A percentile compares a stretch with the other conserved stretches of the same genome.
These are phyloP conservation scores for Nebria ingens DNA, from an alignment of 1,140 invertebrate genomes.

Conservation along the genomic window DNA sequence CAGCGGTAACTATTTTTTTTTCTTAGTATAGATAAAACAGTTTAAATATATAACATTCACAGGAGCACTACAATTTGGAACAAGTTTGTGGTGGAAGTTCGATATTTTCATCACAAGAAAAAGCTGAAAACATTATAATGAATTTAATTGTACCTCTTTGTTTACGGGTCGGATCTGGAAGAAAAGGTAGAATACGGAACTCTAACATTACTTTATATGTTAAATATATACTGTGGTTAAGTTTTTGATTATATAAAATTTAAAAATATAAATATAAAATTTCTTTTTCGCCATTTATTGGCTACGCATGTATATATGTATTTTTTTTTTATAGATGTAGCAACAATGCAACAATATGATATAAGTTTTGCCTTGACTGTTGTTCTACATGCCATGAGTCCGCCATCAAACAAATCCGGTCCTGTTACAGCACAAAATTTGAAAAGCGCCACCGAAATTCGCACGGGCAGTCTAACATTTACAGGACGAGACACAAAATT, in stretches of 20 bases:
- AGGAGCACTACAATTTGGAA: conserved; percentile 87
- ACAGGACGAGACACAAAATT: conserved; percentile 61
- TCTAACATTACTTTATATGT: not conserved
- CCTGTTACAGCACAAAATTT: conserved; percentile 50
- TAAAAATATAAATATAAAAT: conserved; percentile 10
- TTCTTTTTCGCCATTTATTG: too few species aligned
- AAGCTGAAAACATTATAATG: conserved; percentile 89
- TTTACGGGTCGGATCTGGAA: conserved; percentile 81
- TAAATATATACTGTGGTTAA: conserved; percentile 14
- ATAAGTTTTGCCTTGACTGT: conserved; percentile 84
- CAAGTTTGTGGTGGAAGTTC: conserved; percentile 84
- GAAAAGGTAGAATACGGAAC: conserved; percentile 57
- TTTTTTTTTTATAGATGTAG: conserved; percentile 66
- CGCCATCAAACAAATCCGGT: conserved; percentile 50
- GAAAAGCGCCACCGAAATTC: conserved; percentile 55
- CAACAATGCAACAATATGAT: conserved; percentile 77
- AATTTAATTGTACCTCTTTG: conserved; percentile 94
- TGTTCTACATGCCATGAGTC: conserved; percentile 79
- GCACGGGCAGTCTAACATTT: conserved; percentile 67
- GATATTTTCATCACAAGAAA: conserved; percentile 79
- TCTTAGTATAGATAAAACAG: not conserved
- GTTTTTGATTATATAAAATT: conserved; percentile 10
- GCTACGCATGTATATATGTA: too few species aligned
- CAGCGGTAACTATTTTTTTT: conserved; percentile 54
- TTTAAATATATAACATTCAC: conserved; percentile 25